Percentiles rank a stretch among this genome's conserved stretches.
Evolutionary conservation across 2,113 vertebrate species (phyloP).

Genomic region (Erythrolamprus reginae): DNA sequence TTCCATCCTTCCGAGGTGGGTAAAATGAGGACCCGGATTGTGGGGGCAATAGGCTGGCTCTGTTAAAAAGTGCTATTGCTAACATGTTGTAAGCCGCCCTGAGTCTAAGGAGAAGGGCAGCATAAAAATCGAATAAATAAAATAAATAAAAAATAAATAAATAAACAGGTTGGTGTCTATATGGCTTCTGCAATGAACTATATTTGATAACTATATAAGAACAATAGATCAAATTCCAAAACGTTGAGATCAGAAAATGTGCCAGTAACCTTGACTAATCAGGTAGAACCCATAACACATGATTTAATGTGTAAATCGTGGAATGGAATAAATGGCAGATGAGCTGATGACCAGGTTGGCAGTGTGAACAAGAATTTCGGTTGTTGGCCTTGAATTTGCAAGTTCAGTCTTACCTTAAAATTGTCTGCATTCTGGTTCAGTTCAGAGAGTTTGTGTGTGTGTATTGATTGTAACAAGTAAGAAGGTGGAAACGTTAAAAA

Average conservation of each 20-base stretch:
- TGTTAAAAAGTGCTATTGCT: too few species aligned
- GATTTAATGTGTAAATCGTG: background rate
- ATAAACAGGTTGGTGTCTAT: background rate
- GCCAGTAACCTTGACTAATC: accelerated
- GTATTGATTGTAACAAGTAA: background rate
- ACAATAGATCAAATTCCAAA: background rate
- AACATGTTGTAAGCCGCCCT: too few species aligned
- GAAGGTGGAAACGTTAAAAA: background rate
- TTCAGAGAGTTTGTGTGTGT: background rate
- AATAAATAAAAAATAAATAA: too few species aligned
- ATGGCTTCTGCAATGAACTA: background rate
- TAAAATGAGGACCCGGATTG: too few species aligned
- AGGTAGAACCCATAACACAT: background rate
- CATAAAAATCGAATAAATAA: too few species aligned
- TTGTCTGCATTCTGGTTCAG: background rate
- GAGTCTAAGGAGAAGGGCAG: too few species aligned
- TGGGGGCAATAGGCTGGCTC: too few species aligned
- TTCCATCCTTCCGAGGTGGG: too few species aligned
- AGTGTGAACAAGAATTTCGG: background rate
- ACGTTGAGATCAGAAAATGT: background rate
- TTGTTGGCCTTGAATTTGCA: background rate
- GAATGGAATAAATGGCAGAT: background rate
- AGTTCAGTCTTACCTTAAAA: background rate
- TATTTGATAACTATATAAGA: background rate
- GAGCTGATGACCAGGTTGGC: background rate